Conservation (phyloP, 2,113 vertebrate species). For the Boleophthalmus pectinirostris region DNA sequence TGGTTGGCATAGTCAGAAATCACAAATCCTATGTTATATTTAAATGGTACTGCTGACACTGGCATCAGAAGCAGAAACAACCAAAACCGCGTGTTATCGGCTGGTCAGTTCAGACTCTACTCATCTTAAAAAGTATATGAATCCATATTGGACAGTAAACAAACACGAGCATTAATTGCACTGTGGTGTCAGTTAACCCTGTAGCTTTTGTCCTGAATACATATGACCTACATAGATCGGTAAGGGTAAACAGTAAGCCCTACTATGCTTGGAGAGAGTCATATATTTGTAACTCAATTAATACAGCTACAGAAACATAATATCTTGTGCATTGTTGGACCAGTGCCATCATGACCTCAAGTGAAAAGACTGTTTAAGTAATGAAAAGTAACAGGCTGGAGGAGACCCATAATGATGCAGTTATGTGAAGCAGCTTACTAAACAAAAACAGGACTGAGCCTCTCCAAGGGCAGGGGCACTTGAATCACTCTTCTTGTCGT, state of each 20-base stretch:
- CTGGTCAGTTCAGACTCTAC: not conserved
- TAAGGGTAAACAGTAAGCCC: not conserved
- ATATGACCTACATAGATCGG: not conserved
- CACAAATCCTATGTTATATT: not conserved
- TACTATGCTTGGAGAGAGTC: not conserved
- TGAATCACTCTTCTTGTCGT: constrained; percentile 44
- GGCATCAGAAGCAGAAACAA: not conserved
- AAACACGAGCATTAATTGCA: not conserved
- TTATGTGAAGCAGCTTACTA: constrained; percentile 54
- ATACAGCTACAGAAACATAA: not conserved
- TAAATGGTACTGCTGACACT: not conserved
- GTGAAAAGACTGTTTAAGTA: constrained; percentile 21
- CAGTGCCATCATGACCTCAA: constrained; percentile 36
- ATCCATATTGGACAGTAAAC: not conserved
- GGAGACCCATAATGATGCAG: constrained; percentile 45
- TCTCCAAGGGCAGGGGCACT: constrained; percentile 39
- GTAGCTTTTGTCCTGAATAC: not conserved
- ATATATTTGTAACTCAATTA: not conserved
- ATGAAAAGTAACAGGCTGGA: constrained; percentile 41
- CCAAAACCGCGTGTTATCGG: not conserved
- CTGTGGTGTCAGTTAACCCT: not conserved
- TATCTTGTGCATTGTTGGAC: constrained; percentile 10
- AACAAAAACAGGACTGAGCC: constrained; percentile 39
- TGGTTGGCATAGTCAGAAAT: not conserved
- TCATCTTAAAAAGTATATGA: not conserved